A percentile compares a stretch with the other conserved stretches of the same genome.
Conservation (phyloP, 1,140 invertebrate species). For the Ostrea denselamellosa region DNA sequence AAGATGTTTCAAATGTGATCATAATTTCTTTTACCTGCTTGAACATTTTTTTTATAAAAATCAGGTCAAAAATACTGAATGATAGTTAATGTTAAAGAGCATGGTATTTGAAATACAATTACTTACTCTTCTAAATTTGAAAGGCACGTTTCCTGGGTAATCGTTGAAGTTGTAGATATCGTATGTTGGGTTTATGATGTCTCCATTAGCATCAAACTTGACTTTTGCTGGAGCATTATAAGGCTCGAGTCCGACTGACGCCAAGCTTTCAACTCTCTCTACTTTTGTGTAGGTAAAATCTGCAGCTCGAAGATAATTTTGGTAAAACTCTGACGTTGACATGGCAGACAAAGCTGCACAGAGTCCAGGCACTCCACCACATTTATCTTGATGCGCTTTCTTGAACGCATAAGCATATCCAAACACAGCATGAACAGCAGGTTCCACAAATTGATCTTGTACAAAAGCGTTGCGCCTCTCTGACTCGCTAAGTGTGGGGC, state of each 20-base stretch:
- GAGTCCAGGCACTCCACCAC: constrained; percentile 69
- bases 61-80: no score
- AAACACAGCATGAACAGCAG: constrained; percentile 78
- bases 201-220: constrained; percentile 73
- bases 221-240: constrained; percentile 75
- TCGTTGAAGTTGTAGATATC: constrained; percentile 75
- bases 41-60: no score
- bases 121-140: constrained; percentile 68
- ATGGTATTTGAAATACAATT: not conserved
- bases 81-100: no score
- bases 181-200: constrained; percentile 67
- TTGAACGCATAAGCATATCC: constrained; percentile 77
- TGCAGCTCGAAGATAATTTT: constrained; percentile 76
- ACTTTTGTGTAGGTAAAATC: constrained; percentile 74
- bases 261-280: constrained; percentile 75
- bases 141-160: constrained; percentile 57
- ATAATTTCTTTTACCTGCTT: not conserved
- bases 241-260: constrained; percentile 73
- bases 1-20: not conserved
- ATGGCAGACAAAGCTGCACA: constrained; percentile 73
- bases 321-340: constrained; percentile 73
- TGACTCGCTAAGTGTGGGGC: constrained; percentile 52
- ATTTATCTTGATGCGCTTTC: constrained; percentile 75
- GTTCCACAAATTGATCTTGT: constrained; percentile 76
- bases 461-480: constrained; percentile 62